Conservation (phyloP, 2,888 invertebrate species). For the Agelastica alni region DNA sequence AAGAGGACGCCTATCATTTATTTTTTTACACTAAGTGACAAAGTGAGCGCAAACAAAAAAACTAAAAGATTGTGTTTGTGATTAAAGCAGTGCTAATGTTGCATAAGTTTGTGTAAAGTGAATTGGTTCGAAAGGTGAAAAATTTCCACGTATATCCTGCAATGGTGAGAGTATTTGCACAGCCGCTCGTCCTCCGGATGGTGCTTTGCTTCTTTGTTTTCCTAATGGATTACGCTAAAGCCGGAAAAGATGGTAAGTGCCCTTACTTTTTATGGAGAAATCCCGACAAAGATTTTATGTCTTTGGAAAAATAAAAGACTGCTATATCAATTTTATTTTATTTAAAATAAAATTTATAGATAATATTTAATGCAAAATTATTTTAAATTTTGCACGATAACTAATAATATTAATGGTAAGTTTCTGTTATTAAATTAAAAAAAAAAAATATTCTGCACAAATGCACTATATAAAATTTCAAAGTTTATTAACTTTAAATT, state of each 20-base stretch:
- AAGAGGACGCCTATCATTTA: not conserved
- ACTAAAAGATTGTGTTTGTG: conserved; percentile 13
- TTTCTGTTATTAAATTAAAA: too few relatives aligned
- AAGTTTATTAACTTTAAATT: too few relatives aligned
- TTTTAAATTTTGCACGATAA: too few relatives aligned
- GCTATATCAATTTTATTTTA: too few relatives aligned
- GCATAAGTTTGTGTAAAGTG: conserved; percentile 31
- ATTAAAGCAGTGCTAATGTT: conserved; percentile 10
- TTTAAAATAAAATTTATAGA: too few relatives aligned
- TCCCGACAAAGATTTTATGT: not conserved
- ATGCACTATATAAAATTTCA: too few relatives aligned
- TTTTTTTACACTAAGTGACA: not conserved
- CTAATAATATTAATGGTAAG: too few relatives aligned
- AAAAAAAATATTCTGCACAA: too few relatives aligned
- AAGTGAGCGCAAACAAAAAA: not conserved
- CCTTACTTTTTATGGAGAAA: not conserved
- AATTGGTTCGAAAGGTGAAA: conserved; percentile 13
- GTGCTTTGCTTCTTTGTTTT: conserved; percentile 34
- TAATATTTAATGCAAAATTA: too few relatives aligned
- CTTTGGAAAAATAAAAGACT: too few relatives aligned
- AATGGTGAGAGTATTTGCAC: conserved; percentile 22
- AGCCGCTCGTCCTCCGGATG: conserved; percentile 30
- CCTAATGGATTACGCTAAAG: conserved; percentile 36
- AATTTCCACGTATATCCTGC: conserved; percentile 16
- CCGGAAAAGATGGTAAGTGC: conserved; percentile 31